Conservation (phyloP, 1,140 invertebrate genomes). For the Camponotus vicinus region DNA sequence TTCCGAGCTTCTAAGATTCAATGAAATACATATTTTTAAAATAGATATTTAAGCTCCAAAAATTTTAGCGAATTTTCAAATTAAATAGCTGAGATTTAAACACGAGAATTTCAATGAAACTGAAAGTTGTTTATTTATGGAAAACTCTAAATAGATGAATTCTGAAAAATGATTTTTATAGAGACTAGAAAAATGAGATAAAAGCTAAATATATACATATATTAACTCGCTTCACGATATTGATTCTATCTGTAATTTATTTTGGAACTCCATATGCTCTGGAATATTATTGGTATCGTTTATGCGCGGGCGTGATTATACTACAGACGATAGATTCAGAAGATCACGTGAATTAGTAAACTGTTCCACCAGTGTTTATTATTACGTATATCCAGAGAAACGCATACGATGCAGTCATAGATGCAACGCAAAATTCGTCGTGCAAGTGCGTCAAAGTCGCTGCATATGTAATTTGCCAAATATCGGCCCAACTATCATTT, state of each 20-base stretch:
- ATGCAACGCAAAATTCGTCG: slow-evolving; percentile 32
- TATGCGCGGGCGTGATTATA: not conserved
- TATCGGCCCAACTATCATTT: not conserved
- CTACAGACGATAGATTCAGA: not conserved
- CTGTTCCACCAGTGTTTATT: slow-evolving; percentile 26
- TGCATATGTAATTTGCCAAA: slow-evolving; percentile 21
- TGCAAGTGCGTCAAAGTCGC: not conserved
- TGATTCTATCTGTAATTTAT: slow-evolving; percentile 14
- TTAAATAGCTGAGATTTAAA: not conserved
- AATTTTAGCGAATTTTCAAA: not conserved
- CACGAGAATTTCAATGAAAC: not conserved
- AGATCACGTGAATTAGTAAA: slow-evolving; percentile 1
- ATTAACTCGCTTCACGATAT: not conserved
- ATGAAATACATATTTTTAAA: not conserved
- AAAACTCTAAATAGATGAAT: not conserved
- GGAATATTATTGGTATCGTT: not conserved
- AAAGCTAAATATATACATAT: not conserved
- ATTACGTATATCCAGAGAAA: not conserved
- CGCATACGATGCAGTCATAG: not conserved
- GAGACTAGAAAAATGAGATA: not conserved
- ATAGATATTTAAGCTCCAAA: not conserved
- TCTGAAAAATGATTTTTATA: not conserved
- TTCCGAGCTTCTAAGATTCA: not conserved
- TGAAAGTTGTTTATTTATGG: not conserved
- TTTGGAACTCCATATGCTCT: not conserved